phyloP scores from a whole-genome alignment of 2,797 vertebrate species.

The Acrossocheilus wenchowensis region DNA sequence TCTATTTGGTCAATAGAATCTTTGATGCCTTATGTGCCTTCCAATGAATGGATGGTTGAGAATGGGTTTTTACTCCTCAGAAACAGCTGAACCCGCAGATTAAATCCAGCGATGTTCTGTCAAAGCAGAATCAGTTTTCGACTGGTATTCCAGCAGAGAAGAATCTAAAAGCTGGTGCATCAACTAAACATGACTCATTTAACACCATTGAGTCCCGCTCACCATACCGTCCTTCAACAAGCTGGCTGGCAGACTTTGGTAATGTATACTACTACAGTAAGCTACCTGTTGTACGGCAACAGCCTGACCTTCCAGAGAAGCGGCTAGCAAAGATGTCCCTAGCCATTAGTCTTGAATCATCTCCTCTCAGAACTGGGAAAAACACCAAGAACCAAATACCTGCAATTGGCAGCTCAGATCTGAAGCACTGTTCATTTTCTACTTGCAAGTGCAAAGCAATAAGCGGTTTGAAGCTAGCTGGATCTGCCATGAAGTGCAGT shows the following conservation, averaged over 20 bases:
- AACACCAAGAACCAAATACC: slow-evolving; percentile 46
- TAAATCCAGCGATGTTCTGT: slow-evolving; percentile 5
- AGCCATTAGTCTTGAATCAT: neutral
- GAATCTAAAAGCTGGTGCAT: slow-evolving; percentile 34
- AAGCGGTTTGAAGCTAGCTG: slow-evolving; percentile 37
- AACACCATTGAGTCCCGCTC: slow-evolving; percentile 73
- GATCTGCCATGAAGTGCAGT: slow-evolving; percentile 60
- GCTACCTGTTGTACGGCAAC: slow-evolving; percentile 64
- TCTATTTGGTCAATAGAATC: slow-evolving; percentile 76
- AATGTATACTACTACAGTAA: slow-evolving; percentile 65
- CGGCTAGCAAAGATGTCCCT: slow-evolving; percentile 14
- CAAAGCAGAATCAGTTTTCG: neutral
- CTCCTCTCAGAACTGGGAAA: slow-evolving; percentile 54
- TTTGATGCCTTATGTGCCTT: slow-evolving; percentile 63
- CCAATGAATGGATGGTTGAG: slow-evolving; percentile 61
- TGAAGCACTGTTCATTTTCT: slow-evolving; percentile 62
- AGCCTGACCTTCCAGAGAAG: slow-evolving; percentile 47
- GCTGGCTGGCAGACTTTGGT: slow-evolving; percentile 74
- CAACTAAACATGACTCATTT: slow-evolving; percentile 39
- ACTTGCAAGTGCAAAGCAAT: slow-evolving; percentile 55
- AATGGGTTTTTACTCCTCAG: slow-evolving; percentile 54
- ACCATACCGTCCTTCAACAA: slow-evolving; percentile 74
- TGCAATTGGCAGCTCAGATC: slow-evolving; percentile 60
- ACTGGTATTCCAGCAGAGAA: neutral
- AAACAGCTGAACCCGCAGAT: slow-evolving; percentile 16